phyloP scores from a whole-genome alignment of 2,797 vertebrate genomes.

The Anomalospiza imberbis region DNA sequence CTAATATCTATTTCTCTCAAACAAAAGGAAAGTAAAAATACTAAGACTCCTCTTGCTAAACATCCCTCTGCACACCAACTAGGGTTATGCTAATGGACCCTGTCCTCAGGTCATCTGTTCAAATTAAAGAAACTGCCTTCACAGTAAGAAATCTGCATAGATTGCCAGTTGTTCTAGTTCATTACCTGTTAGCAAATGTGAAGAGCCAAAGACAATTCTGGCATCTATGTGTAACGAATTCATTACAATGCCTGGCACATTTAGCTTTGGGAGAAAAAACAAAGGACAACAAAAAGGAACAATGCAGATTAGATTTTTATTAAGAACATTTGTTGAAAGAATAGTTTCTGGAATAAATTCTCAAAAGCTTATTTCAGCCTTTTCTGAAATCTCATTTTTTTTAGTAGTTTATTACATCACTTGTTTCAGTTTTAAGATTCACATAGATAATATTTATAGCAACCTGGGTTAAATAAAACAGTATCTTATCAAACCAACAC shows the following conservation, averaged over 20 bases:
- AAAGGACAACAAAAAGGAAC: slow-evolving; percentile 1
- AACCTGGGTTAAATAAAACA: not conserved
- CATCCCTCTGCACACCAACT: not conserved
- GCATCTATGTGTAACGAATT: slow-evolving; percentile 13
- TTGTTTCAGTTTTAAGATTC: not conserved
- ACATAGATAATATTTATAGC: not conserved
- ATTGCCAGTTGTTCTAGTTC: slow-evolving; percentile 37
- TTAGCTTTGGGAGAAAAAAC: not conserved
- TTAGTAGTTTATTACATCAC: not conserved
- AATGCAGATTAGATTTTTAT: not conserved
- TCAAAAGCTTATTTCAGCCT: not conserved
- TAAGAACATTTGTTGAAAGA: not conserved
- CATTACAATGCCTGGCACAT: not conserved
- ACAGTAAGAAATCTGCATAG: slow-evolving; percentile 26
- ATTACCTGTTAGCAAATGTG: slow-evolving; percentile 41
- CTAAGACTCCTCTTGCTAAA: not conserved
- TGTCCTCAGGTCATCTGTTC: slow-evolving; percentile 14
- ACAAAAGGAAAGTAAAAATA: not conserved
- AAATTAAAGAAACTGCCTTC: slow-evolving; percentile 45
- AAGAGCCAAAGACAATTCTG: slow-evolving; percentile 15
- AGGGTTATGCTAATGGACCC: not conserved
- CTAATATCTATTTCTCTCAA: not conserved
- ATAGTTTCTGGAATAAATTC: not conserved
- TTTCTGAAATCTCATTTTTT: not conserved
- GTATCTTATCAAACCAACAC: not conserved